These are phyloP conservation scores for Cactoblastis cactorum DNA, from an alignment of 2,888 invertebrate genomes.

Conservation along the genomic window DNA sequence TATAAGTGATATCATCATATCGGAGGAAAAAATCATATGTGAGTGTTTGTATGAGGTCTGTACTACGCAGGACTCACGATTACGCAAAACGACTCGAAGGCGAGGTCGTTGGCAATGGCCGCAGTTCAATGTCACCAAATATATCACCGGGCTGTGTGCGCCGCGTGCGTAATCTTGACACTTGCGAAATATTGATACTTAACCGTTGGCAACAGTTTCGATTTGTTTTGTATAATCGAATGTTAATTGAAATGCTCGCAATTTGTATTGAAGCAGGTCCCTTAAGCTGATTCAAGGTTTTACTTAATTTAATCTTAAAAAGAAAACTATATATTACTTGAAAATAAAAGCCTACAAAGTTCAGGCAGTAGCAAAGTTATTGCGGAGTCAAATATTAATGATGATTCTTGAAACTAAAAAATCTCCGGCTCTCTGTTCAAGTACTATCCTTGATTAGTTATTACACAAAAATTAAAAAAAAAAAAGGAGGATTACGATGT, in stretches of 20 bases:
- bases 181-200: conserved; percentile 29
- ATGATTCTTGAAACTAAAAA: too few relatives aligned
- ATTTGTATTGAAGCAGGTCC: too few relatives aligned
- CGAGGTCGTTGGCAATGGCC: conserved; percentile 79
- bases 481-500: too few relatives aligned
- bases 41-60: conserved; percentile 42
- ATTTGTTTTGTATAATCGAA: neutral
- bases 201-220: neutral
- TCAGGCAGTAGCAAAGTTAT: too few relatives aligned
- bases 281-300: too few relatives aligned
- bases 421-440: too few relatives aligned
- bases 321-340: too few relatives aligned
- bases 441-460: too few relatives aligned
- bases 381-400: too few relatives aligned
- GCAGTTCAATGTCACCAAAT: conserved; percentile 79
- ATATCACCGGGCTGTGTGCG: conserved; percentile 61
- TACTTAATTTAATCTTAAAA: too few relatives aligned
- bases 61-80: conserved; percentile 64
- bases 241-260: neutral
- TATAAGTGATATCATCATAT: neutral
- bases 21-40: conserved; percentile 14
- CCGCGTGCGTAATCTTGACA: conserved; percentile 42
- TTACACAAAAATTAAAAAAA: too few relatives aligned
- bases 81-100: conserved; percentile 76
- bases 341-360: too few relatives aligned